Base-by-base conservation (phyloP, 2,797 vertebrate species). In the Avahi laniger region DNA sequence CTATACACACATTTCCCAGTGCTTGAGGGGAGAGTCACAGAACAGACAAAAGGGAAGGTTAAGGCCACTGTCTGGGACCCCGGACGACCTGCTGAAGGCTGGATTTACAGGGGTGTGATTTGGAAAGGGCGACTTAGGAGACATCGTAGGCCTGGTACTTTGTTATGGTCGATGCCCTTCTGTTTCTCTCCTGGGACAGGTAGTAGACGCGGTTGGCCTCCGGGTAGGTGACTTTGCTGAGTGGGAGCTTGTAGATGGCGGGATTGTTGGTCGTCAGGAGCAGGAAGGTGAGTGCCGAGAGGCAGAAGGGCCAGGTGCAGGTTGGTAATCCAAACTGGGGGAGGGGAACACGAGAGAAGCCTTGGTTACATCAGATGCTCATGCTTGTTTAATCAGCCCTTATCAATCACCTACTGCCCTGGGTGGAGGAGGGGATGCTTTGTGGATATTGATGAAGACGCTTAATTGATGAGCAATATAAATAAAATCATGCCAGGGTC, bases 221-320 rank as follows among this genome's bases (percentile, higher is more conserved):
- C 0, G 99, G 99, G 92, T 99, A 99, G 24, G 98, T 98, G 96
- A 99, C 99, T 98, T 99, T 99, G 97, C 98, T 98, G 89, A 99
- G 99, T 0, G 99, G 99, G 69, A 99, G 97, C 98, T 99, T 99
- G 98, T 99, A 99, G 97, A 99, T 99, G 48, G 83, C 98, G 0
- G 99, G 97, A 38, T 98, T 98, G 83, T 98, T 99, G 2, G 99
- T 99, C 0, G 98, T 99, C 96, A 99, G 97, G 33, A 99, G 98
- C 94, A 99, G 99, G 97, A 99, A 99, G 35, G 98, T 99, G 81
- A 99, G 98, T 0, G 99, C 99, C 0, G 99, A 99, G 65, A 99
- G 98, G 97, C 99, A 99, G 98, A 99, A 99, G 52, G 99, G 99
- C 99, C 99, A 99, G 18, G 99, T 99, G 96, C 99, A 99, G 24